Base-by-base conservation (phyloP, 1,140 invertebrate species). In the Aradophagus sp. region DNA sequence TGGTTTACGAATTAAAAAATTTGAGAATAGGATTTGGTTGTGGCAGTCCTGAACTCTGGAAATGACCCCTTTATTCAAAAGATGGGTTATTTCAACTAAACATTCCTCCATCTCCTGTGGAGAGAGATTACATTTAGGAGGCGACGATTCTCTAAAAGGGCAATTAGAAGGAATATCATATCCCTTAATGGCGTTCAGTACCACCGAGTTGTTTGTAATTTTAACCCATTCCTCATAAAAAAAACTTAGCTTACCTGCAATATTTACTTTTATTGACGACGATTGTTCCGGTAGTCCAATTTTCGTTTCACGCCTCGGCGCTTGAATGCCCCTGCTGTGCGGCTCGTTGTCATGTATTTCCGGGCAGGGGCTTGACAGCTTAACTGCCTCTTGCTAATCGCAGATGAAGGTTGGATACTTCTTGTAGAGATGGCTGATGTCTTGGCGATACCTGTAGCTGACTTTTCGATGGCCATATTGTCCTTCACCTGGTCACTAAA, bases 21-120 rank as follows among this genome's bases (percentile, higher is more conserved):
- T 71, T 11, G 58, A n/a, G n/a, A 59, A 74, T 11, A 74, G n/a
- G 16, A 74, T 66, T 42, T 72, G 48, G 3, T 32, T 35, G 8
- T 67, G 1, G 5, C 8, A 32, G 13, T 10, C 3, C 14, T 16
- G 10, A 10, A 6, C 12, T 14, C 13, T 1, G 16, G 10, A 32
- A 14, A 48, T 48, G 8, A 48, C 45, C 5, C 45, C 19, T 16
- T 35, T 48, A 14, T 35, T 4, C 23, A 35, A 8, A 0, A 48
- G 12, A 5, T 20, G 20, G 0, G 7, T n/a, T n/a, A 48, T 35
- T 35, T 48, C 45, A n/a, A n/a, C 23, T n/a, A 4, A 4, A 34
- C 6, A 13, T 1, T 34, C 17, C 1, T 14, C 4, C 14, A 8
- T 1, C 10, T 35, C 19, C 4, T 12, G 4, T 15, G 13, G 8